Evolutionary conservation across 2,113 vertebrate species (phyloP).

Genomic region (Kryptolebias marmoratus): DNA sequence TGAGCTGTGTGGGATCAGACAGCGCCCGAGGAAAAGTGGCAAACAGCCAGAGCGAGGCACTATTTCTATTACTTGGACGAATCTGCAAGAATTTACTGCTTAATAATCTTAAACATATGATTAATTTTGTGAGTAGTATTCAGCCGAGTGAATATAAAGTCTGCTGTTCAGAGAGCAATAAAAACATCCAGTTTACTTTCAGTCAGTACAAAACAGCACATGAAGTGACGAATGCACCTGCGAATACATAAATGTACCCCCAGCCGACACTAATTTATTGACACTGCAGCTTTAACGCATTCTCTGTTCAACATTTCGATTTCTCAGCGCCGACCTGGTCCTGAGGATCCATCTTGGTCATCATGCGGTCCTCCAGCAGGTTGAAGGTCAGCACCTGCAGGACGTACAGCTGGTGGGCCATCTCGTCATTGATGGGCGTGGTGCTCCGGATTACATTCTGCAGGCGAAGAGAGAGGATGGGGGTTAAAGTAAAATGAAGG

Average conservation of each 20-base stretch:
- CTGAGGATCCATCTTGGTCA: slow-evolving; percentile 99
- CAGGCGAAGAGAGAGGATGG: neutral
- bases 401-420: slow-evolving; percentile 98
- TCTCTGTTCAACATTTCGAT: neutral
- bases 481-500: slow-evolving; percentile 7
- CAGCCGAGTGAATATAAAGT: neutral
- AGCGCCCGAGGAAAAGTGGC: slow-evolving; percentile 31
- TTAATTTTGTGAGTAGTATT: neutral
- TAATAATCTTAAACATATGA: neutral
- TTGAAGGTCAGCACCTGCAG: slow-evolving; percentile 98
- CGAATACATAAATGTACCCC: neutral
- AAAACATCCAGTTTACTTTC: neutral
- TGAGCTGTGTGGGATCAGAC: slow-evolving; percentile 10
- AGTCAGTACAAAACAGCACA: neutral
- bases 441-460: slow-evolving; percentile 94
- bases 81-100: neutral
- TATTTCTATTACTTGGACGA: slow-evolving; percentile 33
- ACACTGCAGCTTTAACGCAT: neutral
- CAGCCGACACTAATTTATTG: neutral
- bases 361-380: slow-evolving; percentile 97
- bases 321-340: slow-evolving; percentile 86
- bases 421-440: slow-evolving; percentile 94
- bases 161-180: neutral
- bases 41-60: slow-evolving; percentile 12
- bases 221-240: no score